phyloP scores from a whole-genome alignment of 2,113 vertebrate species.

The Hepsetus odoe region DNA sequence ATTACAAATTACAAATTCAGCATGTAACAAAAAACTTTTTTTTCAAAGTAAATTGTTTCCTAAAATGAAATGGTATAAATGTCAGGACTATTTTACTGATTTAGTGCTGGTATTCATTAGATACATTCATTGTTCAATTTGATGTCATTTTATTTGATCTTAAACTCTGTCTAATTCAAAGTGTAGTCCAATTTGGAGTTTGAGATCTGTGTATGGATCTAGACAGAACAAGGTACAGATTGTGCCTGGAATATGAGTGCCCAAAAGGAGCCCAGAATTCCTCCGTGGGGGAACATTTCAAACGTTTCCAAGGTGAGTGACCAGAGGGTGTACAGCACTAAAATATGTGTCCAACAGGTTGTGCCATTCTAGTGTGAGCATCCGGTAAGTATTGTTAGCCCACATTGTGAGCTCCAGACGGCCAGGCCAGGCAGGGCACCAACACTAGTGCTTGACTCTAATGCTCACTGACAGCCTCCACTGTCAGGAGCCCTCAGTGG shows the following conservation, averaged over 20 bases:
- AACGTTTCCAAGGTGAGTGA: background rate
- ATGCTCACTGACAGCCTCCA: constrained; percentile 54
- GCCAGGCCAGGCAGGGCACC: constrained; percentile 5
- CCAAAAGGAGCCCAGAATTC: background rate
- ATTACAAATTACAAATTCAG: too few relatives aligned
- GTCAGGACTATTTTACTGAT: too few relatives aligned
- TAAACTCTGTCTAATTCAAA: too few relatives aligned
- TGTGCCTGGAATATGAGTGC: background rate
- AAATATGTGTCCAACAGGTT: constrained; percentile 41
- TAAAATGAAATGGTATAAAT: too few relatives aligned
- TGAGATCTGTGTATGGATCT: too few relatives aligned
- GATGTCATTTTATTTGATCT: too few relatives aligned
- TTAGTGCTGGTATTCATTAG: too few relatives aligned
- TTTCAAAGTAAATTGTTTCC: too few relatives aligned
- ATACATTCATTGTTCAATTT: too few relatives aligned
- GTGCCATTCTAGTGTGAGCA: constrained; percentile 23
- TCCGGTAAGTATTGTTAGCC: constrained; percentile 8
- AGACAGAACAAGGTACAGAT: too few relatives aligned
- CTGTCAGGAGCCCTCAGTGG: constrained; percentile 47
- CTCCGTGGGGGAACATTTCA: background rate
- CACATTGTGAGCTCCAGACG: constrained; percentile 43
- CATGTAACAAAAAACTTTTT: too few relatives aligned
- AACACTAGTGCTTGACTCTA: constrained; percentile 40
- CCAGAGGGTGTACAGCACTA: background rate
- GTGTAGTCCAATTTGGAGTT: too few relatives aligned